Evolutionary conservation across 1,140 invertebrate genomes (phyloP).

Genomic region (Sminthurinus signatus): DNA sequence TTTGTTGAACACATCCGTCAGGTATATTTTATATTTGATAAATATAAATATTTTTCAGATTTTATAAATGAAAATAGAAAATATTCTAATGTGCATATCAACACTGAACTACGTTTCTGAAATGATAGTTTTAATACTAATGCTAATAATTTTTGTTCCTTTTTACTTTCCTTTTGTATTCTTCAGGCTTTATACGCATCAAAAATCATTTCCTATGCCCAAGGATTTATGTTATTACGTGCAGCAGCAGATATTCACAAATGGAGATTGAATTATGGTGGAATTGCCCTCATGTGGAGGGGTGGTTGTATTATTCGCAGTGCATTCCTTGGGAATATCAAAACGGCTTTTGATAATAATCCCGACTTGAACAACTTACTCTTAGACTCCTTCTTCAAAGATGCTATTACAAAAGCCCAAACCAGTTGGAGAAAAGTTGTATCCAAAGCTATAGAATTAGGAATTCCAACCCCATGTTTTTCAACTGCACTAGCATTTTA

Average conservation of each 20-base stretch:
- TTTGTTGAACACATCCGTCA: slow-evolving; percentile 71
- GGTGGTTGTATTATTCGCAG: slow-evolving; percentile 98
- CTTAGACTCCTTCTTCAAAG: slow-evolving; percentile 88
- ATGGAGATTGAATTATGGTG: slow-evolving; percentile 97
- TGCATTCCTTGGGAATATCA: slow-evolving; percentile 94
- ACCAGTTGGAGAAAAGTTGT: slow-evolving; percentile 61
- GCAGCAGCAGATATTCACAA: slow-evolving; percentile 85
- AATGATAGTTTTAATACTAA: no score
- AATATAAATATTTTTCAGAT: neutral
- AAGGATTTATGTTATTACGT: slow-evolving; percentile 96
- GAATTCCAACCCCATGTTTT: slow-evolving; percentile 88
- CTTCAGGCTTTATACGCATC: slow-evolving; percentile 89
- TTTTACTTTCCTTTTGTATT: slow-evolving; percentile 9
- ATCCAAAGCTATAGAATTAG: slow-evolving; percentile 56
- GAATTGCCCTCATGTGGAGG: slow-evolving; percentile 98
- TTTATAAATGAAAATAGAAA: no score
- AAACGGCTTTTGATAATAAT: slow-evolving; percentile 89
- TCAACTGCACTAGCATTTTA: slow-evolving; percentile 92
- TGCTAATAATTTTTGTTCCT: neutral
- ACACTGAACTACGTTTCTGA: no score
- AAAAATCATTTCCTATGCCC: slow-evolving; percentile 98
- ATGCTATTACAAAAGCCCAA: slow-evolving; percentile 74
- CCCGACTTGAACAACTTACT: slow-evolving; percentile 83
- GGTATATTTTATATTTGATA: slow-evolving; percentile 45
- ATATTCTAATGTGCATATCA: no score